phyloP scores from a whole-genome alignment of 2,797 vertebrate genomes.

The Anniella stebbinsi region DNA sequence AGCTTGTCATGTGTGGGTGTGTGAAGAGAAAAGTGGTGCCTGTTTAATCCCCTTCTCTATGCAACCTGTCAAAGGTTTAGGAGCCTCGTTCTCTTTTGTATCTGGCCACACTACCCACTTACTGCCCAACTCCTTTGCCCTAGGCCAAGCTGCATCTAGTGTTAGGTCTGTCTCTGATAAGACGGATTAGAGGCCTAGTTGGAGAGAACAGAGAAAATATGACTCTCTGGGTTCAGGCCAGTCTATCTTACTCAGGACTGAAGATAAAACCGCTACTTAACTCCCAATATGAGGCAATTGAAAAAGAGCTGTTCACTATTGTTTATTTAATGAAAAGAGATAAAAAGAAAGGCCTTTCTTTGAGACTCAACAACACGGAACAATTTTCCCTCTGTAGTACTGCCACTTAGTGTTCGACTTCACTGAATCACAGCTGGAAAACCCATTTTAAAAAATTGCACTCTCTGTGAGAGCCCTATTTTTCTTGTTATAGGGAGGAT shows the following conservation, averaged over 20 bases:
- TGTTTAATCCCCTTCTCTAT: not conserved
- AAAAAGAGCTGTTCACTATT: constrained; percentile 42
- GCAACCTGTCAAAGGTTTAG: not conserved
- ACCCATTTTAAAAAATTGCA: constrained; percentile 58
- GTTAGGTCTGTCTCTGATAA: constrained; percentile 5
- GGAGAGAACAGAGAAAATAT: not conserved
- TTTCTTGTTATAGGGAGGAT: constrained; percentile 49
- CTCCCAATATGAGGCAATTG: constrained; percentile 30
- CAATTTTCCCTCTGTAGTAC: constrained; percentile 68
- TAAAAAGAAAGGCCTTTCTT: constrained; percentile 31
- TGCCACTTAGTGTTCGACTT: constrained; percentile 67
- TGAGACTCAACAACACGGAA: constrained; percentile 34
- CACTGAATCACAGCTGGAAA: constrained; percentile 67
- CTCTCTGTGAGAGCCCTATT: constrained; percentile 58
- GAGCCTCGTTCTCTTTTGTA: not conserved
- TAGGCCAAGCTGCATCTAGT: not conserved
- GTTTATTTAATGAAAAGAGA: constrained; percentile 34
- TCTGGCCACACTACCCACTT: not conserved
- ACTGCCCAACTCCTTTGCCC: not conserved
- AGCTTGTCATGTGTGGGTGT: not conserved
- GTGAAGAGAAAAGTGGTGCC: too few relatives aligned
- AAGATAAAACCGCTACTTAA: constrained; percentile 45
- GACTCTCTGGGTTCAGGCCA: constrained; percentile 8
- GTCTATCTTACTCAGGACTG: constrained; percentile 18
- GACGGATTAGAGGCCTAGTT: not conserved